Evolutionary conservation across 2,797 vertebrate genomes (phyloP).

Genomic region (Thalassophryne amazonica): DNA sequence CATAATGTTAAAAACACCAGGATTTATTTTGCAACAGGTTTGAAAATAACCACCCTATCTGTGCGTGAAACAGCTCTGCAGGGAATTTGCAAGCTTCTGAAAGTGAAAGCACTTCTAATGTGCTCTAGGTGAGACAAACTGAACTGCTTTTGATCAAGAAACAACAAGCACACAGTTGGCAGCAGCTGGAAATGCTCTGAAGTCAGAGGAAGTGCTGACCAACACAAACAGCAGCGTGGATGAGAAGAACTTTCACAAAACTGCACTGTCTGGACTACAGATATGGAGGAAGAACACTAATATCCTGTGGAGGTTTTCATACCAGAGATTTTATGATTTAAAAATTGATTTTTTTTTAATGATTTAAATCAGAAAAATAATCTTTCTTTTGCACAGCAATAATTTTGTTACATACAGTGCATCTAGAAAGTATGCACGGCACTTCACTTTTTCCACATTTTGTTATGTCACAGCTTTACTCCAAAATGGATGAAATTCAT

Average conservation of each 20-base stretch:
- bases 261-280: not conserved
- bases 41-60: slow-evolving; percentile 12
- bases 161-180: not conserved
- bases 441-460: too few relatives aligned
- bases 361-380: too few relatives aligned
- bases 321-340: not conserved
- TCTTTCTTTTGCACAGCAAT: too few relatives aligned
- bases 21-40: slow-evolving; percentile 6
- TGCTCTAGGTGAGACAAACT: not conserved
- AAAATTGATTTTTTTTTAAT: not conserved
- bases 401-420: too few relatives aligned
- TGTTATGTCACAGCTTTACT: too few relatives aligned
- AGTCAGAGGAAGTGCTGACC: not conserved
- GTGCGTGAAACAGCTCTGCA: not conserved
- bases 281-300: not conserved
- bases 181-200: not conserved
- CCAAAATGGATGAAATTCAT: too few relatives aligned
- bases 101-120: not conserved
- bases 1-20: too few relatives aligned
- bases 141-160: slow-evolving; percentile 4
- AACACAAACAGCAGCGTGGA: not conserved
- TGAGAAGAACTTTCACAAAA: too few relatives aligned
- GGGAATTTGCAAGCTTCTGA: not conserved
- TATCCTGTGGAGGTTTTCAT: not conserved
- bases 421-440: too few relatives aligned